Percentiles rank a stretch among this genome's conserved stretches.
These are phyloP conservation scores for Labroides dimidiatus DNA, from an alignment of 2,797 vertebrate genomes.

Conservation along the genomic window DNA sequence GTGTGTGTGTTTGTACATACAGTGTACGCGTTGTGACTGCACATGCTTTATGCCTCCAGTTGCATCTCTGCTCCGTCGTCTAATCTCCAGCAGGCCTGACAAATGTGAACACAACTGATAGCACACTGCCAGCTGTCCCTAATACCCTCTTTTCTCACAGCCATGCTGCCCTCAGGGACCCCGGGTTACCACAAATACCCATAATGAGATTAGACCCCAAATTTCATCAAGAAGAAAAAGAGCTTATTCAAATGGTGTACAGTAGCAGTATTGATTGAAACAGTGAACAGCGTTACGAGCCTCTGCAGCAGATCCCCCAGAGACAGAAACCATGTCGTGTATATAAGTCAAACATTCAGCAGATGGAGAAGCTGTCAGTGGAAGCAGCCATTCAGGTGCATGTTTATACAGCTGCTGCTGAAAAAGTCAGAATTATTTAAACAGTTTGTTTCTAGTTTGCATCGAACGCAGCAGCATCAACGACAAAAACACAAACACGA, in stretches of 20 bases:
- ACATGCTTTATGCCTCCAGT: slow-evolving; percentile 52
- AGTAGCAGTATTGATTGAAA: slow-evolving; percentile 43
- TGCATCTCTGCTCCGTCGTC: slow-evolving; percentile 51
- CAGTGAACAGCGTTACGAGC: slow-evolving; percentile 48
- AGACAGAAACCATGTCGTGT: slow-evolving; percentile 24
- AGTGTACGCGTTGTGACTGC: slow-evolving; percentile 21
- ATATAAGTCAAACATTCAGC: slow-evolving; percentile 27
- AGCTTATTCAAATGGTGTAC: slow-evolving; percentile 50
- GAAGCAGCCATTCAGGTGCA: background rate
- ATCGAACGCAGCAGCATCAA: slow-evolving; percentile 3
- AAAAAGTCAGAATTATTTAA: too few species aligned
- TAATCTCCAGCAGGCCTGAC: slow-evolving; percentile 74
- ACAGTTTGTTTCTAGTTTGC: too few species aligned
- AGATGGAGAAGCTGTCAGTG: slow-evolving; percentile 8
- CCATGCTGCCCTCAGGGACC: slow-evolving; percentile 47
- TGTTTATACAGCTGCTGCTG: too few species aligned
- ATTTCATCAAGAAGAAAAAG: slow-evolving; percentile 65
- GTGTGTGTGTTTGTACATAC: slow-evolving; percentile 25
- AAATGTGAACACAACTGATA: slow-evolving; percentile 75
- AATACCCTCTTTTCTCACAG: slow-evolving; percentile 59
- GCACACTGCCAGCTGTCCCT: slow-evolving; percentile 75
- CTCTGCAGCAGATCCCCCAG: slow-evolving; percentile 31
- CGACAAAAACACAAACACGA: slow-evolving; percentile 26
- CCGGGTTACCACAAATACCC: slow-evolving; percentile 66
- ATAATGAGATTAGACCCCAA: slow-evolving; percentile 74